A percentile compares a stretch with the other conserved stretches of the same genome.
phyloP scores from a whole-genome alignment of 2,888 invertebrate genomes.

The Lepidocyrtoides sp. region DNA sequence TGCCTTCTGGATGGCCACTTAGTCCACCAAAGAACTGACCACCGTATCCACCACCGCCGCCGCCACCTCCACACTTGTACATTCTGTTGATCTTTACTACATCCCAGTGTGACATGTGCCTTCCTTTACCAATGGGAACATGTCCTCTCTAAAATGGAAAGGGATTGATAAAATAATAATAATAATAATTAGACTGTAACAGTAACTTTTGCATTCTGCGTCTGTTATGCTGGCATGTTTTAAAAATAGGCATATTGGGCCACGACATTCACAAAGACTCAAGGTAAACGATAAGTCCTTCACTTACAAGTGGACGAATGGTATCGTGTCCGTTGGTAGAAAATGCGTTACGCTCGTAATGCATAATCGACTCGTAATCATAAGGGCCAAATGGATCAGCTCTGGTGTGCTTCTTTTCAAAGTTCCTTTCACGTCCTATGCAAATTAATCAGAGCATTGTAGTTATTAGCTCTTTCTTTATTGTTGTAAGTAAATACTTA shows the following conservation, averaged over 20 bases:
- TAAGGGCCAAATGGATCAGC: slow-evolving; percentile 75
- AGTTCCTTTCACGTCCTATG: slow-evolving; percentile 78
- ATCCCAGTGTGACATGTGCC: slow-evolving; percentile 78
- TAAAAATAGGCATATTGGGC: neutral
- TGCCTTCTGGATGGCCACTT: slow-evolving; percentile 56
- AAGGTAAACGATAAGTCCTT: slow-evolving; percentile 26
- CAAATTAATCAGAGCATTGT: slow-evolving; percentile 51
- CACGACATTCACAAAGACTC: slow-evolving; percentile 61
- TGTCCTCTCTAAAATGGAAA: slow-evolving; percentile 63
- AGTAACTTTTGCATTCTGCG: neutral
- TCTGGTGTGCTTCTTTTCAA: slow-evolving; percentile 74
- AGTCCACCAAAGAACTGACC: slow-evolving; percentile 51
- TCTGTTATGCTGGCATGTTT: neutral
- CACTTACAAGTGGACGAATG: slow-evolving; percentile 71
- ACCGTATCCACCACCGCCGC: slow-evolving; percentile 43
- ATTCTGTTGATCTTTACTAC: slow-evolving; percentile 75
- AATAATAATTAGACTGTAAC: slow-evolving; percentile 27
- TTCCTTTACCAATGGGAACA: slow-evolving; percentile 67
- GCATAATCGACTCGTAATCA: slow-evolving; percentile 73
- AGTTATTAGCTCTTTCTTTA: neutral
- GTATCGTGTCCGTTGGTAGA: slow-evolving; percentile 73
- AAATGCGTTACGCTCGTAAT: slow-evolving; percentile 76
- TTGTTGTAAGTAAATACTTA: no score
- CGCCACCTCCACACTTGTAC: slow-evolving; percentile 71
- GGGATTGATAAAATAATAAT: slow-evolving; percentile 40